Conservation (phyloP, 2,797 vertebrate genomes). For the Myotis daubentonii region DNA sequence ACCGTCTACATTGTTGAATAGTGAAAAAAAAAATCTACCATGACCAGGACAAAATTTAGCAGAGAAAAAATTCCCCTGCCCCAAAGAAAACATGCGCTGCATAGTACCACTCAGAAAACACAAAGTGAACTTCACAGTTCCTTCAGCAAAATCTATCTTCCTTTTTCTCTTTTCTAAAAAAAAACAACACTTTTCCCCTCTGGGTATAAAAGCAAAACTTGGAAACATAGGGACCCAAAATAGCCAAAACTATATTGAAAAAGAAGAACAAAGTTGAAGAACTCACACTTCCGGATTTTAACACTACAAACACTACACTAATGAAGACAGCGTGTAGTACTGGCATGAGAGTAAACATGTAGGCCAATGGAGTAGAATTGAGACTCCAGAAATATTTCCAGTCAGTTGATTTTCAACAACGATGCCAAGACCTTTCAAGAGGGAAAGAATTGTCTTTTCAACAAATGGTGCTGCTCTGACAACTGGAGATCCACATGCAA, state of each 20-base stretch:
- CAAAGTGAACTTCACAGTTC: background rate
- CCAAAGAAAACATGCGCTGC: background rate
- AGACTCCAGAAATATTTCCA: conserved; percentile 1
- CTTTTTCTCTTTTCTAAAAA: conserved; percentile 23
- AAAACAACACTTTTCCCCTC: background rate
- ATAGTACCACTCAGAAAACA: background rate
- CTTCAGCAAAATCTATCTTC: background rate
- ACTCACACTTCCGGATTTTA: background rate
- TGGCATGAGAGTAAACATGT: background rate
- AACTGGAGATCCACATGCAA: background rate
- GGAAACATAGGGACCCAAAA: background rate
- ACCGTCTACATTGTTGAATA: background rate
- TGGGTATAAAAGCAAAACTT: background rate
- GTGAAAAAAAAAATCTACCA: background rate
- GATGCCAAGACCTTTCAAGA: background rate
- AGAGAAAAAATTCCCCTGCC: conserved; percentile 1
- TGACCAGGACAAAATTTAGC: background rate
- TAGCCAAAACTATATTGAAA: conserved; percentile 2
- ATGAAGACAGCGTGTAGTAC: background rate
- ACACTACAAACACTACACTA: background rate
- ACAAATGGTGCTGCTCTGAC: background rate
- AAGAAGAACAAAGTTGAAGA: background rate
- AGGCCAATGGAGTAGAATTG: conserved; percentile 1
- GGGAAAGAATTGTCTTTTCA: conserved; percentile 14
- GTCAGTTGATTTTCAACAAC: conserved; percentile 1